These are phyloP conservation scores for Romanogobio albipinnatus DNA, from an alignment of 2,113 vertebrate species.

Conservation along the genomic window DNA sequence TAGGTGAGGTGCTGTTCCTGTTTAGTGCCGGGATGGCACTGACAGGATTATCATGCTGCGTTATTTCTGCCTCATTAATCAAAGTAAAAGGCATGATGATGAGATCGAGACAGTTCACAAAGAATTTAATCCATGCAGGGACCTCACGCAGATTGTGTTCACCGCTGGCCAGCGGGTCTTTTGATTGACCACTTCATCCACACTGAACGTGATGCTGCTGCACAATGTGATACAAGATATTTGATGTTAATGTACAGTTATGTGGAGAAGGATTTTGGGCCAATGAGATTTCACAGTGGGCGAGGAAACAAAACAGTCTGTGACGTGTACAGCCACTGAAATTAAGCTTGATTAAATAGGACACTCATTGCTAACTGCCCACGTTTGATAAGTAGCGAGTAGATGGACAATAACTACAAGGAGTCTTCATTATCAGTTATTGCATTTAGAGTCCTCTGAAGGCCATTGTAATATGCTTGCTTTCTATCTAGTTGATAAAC, in stretches of 20 bases:
- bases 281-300: not conserved
- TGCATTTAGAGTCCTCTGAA: not conserved
- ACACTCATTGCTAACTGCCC: slow-evolving; percentile 2
- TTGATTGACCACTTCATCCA: not conserved
- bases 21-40: slow-evolving; percentile 31
- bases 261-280: not conserved
- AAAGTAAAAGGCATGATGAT: slow-evolving; percentile 57
- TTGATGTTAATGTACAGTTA: not conserved
- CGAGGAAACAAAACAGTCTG: not conserved
- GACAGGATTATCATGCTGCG: slow-evolving; percentile 42
- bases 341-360: not conserved
- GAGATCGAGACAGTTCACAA: slow-evolving; percentile 55
- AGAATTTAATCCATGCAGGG: slow-evolving; percentile 48
- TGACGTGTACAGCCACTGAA: not conserved
- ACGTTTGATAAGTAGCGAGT: not conserved
- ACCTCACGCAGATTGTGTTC: slow-evolving; percentile 35
- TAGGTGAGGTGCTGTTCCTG: slow-evolving; percentile 14
- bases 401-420: slow-evolving; percentile 5
- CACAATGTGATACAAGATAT: not conserved
- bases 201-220: not conserved
- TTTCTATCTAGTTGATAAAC: slow-evolving; percentile 17
- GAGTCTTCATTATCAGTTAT: slow-evolving; percentile 61
- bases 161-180: not conserved
- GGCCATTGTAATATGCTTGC: slow-evolving; percentile 18
- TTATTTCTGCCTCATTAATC: slow-evolving; percentile 58